phyloP scores from a whole-genome alignment of 1,140 invertebrate genomes.

The Hermetia illucens region DNA sequence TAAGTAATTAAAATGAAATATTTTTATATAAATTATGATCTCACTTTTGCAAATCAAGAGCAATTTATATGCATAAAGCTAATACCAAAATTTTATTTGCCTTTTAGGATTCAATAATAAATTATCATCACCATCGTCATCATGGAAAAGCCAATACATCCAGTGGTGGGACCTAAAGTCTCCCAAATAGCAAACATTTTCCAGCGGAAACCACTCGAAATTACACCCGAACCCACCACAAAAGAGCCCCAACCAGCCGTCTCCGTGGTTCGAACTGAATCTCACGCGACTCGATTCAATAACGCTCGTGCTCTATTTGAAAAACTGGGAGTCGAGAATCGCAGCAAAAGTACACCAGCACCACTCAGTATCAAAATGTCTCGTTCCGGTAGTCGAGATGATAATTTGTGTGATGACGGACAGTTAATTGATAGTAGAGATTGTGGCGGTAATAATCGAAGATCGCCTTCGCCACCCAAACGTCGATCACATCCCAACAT shows the following conservation, averaged over 20 bases:
- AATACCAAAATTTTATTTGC: too few species aligned
- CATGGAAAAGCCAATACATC: constrained; percentile 58
- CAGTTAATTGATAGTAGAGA: constrained; percentile 3
- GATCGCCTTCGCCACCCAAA: constrained; percentile 27
- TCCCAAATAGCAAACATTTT: constrained; percentile 84
- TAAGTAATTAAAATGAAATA: too few species aligned
- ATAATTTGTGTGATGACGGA: constrained; percentile 21
- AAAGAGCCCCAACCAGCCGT: constrained; percentile 16
- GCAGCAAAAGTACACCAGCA: constrained; percentile 31
- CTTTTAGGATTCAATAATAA: too few species aligned
- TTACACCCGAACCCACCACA: constrained; percentile 15
- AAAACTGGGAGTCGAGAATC: constrained; percentile 68
- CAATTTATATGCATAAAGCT: too few species aligned
- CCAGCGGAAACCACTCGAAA: constrained; percentile 44
- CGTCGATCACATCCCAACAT: constrained; percentile 22
- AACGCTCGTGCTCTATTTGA: constrained; percentile 86
- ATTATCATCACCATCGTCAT: constrained; percentile 20
- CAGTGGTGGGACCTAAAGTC: constrained; percentile 60
- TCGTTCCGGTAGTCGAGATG: constrained; percentile 25
- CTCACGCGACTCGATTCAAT: constrained; percentile 79
- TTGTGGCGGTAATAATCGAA: constrained; percentile 16
- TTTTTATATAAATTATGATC: too few species aligned
- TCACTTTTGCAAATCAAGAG: too few species aligned
- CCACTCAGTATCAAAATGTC: constrained; percentile 18
- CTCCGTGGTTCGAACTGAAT: constrained; percentile 72